Percentiles rank a stretch among this genome's conserved stretches.
Conservation (phyloP, 1,140 invertebrate genomes). For the Ditylenchus dipsaci region DNA sequence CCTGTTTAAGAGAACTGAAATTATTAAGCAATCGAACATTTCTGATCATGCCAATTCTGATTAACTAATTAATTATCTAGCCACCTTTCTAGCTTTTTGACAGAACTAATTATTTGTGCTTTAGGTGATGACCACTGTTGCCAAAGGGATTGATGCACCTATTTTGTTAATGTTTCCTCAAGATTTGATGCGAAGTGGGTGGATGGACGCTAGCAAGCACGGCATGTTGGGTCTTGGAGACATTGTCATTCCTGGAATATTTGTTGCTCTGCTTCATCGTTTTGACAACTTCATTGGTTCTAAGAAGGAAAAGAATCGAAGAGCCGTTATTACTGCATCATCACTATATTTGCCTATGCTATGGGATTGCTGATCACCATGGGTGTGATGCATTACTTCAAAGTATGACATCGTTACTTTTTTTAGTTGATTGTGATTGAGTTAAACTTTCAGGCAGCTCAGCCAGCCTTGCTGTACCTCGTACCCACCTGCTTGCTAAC, state of each 20-base stretch:
- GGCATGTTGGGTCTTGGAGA: constrained; percentile 96
- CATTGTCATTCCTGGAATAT: constrained; percentile 97
- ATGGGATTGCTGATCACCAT: constrained; percentile 87
- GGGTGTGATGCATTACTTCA: constrained; percentile 94
- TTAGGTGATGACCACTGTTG: constrained; percentile 91
- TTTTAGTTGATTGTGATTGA: background rate
- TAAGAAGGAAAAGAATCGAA: constrained; percentile 60
- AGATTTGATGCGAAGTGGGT: constrained; percentile 85
- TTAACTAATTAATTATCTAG: too few relatives aligned
- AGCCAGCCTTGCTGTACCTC: constrained; percentile 92
- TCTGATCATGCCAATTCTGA: too few relatives aligned
- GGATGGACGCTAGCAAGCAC: constrained; percentile 81
- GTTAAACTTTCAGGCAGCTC: constrained; percentile 58
- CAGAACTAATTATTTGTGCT: too few relatives aligned
- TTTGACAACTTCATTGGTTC: constrained; percentile 83
- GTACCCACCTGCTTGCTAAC: constrained; percentile 89
- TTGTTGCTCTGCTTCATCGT: constrained; percentile 89
- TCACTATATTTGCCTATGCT: constrained; percentile 89
- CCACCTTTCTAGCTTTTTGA: background rate
- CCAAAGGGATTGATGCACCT: constrained; percentile 97
- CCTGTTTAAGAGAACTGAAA: too few relatives aligned
- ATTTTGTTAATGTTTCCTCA: constrained; percentile 99
- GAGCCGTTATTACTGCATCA: constrained; percentile 83
- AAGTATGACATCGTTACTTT: constrained; percentile 58
- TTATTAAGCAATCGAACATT: too few relatives aligned